Conservation (phyloP, 37 sponge, comb jelly and placozoan species). For the Axinella damicornis region DNA sequence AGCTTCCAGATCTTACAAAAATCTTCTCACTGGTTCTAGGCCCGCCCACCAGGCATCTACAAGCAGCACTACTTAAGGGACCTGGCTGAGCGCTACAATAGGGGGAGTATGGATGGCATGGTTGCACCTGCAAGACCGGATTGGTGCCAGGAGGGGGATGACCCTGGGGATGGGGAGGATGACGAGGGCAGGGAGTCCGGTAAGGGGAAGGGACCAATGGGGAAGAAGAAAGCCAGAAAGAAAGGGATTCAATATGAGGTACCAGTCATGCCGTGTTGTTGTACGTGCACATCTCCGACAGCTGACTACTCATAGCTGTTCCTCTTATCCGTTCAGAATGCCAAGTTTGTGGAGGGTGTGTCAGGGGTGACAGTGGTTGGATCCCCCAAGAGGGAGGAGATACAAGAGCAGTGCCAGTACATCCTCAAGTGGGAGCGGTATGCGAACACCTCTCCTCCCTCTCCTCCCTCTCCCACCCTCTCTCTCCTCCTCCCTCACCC, state of each 20-base stretch:
- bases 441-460: neutral
- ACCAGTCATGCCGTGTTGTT: too few species aligned
- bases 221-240: neutral
- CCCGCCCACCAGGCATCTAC: conserved; percentile 88
- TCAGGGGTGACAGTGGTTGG: conserved; percentile 40
- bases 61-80: conserved; percentile 83
- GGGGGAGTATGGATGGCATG: conserved; percentile 47
- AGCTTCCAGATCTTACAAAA: too few species aligned
- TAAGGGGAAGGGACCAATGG: neutral
- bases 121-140: conserved; percentile 68
- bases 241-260: conserved; percentile 54
- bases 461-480: neutral
- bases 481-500: neutral
- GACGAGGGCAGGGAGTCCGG: conserved; percentile 3
- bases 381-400: conserved; percentile 52
- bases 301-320: neutral
- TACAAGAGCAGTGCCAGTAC: conserved; percentile 76
- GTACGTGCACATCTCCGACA: too few species aligned
- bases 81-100: conserved; percentile 58
- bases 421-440: conserved; percentile 77
- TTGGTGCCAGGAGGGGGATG: conserved; percentile 76
- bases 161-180: conserved; percentile 14
- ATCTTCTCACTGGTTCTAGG: too few species aligned
- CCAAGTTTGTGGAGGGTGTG: conserved; percentile 60
- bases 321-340: conserved; percentile 42